phyloP scores from a whole-genome alignment of 2,113 vertebrate genomes.

The Cebus imitator region DNA sequence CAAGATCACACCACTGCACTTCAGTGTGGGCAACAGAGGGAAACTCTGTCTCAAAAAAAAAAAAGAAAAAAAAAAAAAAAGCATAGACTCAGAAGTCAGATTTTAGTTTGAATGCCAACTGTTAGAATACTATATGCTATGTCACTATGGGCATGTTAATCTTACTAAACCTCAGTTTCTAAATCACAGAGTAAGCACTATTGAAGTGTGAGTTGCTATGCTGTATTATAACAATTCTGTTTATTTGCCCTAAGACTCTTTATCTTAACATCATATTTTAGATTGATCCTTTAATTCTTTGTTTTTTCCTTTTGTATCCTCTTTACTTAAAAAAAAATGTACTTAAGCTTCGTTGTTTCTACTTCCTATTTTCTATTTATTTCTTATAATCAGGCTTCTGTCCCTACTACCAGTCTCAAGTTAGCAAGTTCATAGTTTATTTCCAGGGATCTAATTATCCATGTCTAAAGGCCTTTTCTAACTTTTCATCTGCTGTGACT shows the following conservation, averaged over 20 bases:
- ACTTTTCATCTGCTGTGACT: slow-evolving; percentile 4
- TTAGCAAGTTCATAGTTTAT: slow-evolving; percentile 6
- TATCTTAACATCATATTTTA: background rate
- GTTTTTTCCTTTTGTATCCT: background rate
- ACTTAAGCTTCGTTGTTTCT: background rate
- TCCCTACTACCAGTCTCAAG: background rate
- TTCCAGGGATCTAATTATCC: background rate
- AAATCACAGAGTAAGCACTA: background rate
- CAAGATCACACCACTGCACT: too few species aligned
- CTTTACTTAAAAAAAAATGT: background rate
- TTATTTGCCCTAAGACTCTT: background rate
- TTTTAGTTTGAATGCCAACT: background rate
- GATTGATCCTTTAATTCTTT: background rate
- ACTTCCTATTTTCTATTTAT: background rate
- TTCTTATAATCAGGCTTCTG: background rate
- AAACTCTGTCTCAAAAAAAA: too few species aligned
- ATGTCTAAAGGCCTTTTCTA: background rate
- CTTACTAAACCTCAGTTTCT: background rate
- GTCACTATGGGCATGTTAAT: background rate
- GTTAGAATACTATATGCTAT: background rate
- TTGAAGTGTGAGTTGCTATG: background rate
- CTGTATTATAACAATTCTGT: background rate
- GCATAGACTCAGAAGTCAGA: background rate
- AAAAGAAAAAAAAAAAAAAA: too few species aligned
- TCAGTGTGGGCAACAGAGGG: too few species aligned